A percentile compares a stretch with the other conserved stretches of the same genome.
Evolutionary conservation across 2,888 invertebrate genomes (phyloP).

Genomic region (Ichneumoninae sp.): DNA sequence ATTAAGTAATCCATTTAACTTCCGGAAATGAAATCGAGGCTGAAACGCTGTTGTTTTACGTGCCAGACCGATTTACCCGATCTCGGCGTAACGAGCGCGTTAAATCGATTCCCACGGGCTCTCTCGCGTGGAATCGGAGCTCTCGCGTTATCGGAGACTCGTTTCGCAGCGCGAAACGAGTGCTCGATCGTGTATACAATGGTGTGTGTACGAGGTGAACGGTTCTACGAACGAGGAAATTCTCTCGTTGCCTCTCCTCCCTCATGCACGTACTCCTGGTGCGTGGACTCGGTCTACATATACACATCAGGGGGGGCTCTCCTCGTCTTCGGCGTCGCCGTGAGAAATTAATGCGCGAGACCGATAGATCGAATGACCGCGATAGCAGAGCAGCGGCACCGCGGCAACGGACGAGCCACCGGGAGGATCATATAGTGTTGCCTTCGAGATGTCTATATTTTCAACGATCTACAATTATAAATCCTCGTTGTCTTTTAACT

Average conservation of each 20-base stretch:
- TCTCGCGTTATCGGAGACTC: constrained; percentile 68
- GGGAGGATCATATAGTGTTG: constrained; percentile 56
- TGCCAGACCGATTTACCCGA: constrained; percentile 61
- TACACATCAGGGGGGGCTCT: constrained; percentile 8
- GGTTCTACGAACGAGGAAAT: constrained; percentile 64
- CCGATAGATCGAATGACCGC: constrained; percentile 72
- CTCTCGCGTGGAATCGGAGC: constrained; percentile 66
- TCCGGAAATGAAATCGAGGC: neutral
- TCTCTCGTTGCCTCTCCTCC: constrained; percentile 44
- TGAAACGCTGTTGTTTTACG: constrained; percentile 19
- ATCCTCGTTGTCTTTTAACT: neutral
- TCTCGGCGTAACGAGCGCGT: constrained; percentile 66
- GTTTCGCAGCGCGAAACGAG: constrained; percentile 61
- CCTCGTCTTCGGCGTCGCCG: constrained; percentile 64
- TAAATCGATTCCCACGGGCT: constrained; percentile 71
- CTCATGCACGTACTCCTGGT: constrained; percentile 50
- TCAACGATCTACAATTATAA: constrained; percentile 58
- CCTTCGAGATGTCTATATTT: constrained; percentile 59
- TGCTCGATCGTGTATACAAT: constrained; percentile 35
- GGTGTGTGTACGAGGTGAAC: constrained; percentile 36
- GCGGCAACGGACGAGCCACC: constrained; percentile 24
- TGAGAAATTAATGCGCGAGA: constrained; percentile 68
- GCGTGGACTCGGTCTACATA: constrained; percentile 11
- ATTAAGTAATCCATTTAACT: neutral
- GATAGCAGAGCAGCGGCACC: constrained; percentile 53